phyloP scores from a whole-genome alignment of 1,140 invertebrate genomes.

The Ectropis grisescens region DNA sequence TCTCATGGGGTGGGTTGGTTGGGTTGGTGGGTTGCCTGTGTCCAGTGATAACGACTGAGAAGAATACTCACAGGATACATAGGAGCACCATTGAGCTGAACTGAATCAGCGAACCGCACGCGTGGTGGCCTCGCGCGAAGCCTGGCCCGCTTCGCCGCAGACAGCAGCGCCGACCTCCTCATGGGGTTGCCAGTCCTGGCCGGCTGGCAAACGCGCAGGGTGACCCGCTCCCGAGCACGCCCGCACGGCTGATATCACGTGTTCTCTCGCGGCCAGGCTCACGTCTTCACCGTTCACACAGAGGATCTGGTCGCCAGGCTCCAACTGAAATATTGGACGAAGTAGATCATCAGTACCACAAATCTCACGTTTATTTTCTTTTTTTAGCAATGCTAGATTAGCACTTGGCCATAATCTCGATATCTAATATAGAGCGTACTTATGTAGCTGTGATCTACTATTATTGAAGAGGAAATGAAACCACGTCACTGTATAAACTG shows the following conservation, averaged over 20 bases:
- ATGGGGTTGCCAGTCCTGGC: slow-evolving; percentile 70
- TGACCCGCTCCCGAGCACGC: slow-evolving; percentile 83
- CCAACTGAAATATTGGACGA: slow-evolving; percentile 74
- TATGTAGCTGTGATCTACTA: no score
- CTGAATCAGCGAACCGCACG: slow-evolving; percentile 89
- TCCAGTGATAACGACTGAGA: no score
- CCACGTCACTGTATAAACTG: no score
- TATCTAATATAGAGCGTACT: no score
- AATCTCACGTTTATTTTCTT: no score
- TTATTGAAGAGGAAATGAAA: no score
- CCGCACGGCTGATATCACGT: slow-evolving; percentile 90
- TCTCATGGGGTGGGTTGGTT: slow-evolving; percentile 66
- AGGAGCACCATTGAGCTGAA: slow-evolving; percentile 87
- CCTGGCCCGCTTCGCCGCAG: slow-evolving; percentile 87
- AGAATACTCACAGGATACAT: slow-evolving; percentile 77
- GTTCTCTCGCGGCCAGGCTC: slow-evolving; percentile 84
- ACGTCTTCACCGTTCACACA: slow-evolving; percentile 93
- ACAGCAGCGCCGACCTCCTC: slow-evolving; percentile 86
- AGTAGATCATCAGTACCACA: no score
- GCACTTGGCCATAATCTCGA: no score
- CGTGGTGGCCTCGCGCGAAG: slow-evolving; percentile 86
- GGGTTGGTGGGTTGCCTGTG: slow-evolving; percentile 86
- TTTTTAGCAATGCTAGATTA: no score
- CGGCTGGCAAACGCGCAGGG: slow-evolving; percentile 86
- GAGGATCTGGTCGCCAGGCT: slow-evolving; percentile 92